These are phyloP conservation scores for Lycocorax pyrrhopterus DNA, from an alignment of 2,113 vertebrate species.

Conservation along the genomic window DNA sequence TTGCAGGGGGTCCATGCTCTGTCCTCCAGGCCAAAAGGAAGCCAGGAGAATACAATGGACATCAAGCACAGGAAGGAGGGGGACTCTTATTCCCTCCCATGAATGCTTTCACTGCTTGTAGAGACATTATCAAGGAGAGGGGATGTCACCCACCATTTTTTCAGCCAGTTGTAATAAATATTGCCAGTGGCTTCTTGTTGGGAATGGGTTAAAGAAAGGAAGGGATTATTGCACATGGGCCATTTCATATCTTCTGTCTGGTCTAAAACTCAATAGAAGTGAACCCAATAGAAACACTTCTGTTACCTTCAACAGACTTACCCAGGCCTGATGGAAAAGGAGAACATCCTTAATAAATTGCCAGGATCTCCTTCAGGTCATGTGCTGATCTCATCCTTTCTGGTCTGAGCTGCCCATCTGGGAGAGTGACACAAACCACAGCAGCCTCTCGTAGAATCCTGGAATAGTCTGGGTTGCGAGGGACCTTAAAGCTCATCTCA, in stretches of 20 bases:
- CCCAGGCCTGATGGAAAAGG: background rate
- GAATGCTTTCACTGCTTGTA: background rate
- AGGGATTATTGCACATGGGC: background rate
- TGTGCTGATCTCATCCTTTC: background rate
- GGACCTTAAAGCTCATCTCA: background rate
- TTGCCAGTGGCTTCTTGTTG: background rate
- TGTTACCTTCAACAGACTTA: background rate
- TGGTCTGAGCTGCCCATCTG: rapidly evolving
- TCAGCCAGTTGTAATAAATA: background rate
- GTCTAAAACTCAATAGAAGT: background rate
- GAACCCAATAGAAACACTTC: background rate
- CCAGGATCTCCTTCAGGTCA: background rate
- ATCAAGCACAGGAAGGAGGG: background rate
- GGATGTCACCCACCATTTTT: background rate
- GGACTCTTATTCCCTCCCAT: background rate
- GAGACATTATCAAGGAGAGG: too few relatives aligned
- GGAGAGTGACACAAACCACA: background rate
- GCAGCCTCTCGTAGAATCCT: background rate
- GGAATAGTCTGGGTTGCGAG: background rate
- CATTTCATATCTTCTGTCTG: background rate
- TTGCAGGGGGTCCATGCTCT: rapidly evolving
- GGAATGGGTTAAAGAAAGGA: background rate
- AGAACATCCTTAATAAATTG: background rate
- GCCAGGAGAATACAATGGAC: rapidly evolving
- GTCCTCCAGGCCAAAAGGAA: background rate